Percentiles rank a stretch among this genome's conserved stretches.
These are phyloP conservation scores for Ormyrus labotus DNA, from an alignment of 2,888 invertebrate genomes.

Conservation along the genomic window DNA sequence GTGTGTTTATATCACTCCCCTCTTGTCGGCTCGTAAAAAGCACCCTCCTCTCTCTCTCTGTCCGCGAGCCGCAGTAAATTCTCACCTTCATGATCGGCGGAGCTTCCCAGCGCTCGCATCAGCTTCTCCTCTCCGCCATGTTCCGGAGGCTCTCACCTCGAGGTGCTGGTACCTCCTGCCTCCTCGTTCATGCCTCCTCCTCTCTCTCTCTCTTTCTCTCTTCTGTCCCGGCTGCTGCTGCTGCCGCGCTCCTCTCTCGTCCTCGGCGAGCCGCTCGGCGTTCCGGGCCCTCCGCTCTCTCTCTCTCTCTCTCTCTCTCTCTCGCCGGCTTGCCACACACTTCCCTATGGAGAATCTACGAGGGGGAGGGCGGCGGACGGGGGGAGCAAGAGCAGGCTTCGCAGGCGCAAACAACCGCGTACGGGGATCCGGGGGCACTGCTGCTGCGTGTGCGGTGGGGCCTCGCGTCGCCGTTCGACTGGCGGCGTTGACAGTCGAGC, in stretches of 20 bases:
- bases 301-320: background rate
- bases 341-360: too few relatives aligned
- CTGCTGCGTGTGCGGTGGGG: background rate
- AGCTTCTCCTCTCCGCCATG: conserved; percentile 18
- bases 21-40: too few relatives aligned
- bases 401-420: too few relatives aligned
- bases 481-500: conserved; percentile 10
- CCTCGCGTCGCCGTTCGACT: conserved; percentile 24
- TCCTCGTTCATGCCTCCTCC: background rate
- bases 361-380: background rate
- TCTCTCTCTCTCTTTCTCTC: conserved; percentile 1
- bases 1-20: too few relatives aligned
- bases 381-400: too few relatives aligned
- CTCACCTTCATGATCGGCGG: conserved; percentile 36
- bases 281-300: background rate
- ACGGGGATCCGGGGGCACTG: background rate
- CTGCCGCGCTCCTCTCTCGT: too few relatives aligned
- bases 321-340: background rate
- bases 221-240: background rate
- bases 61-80: too few relatives aligned
- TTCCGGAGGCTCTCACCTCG: conserved; percentile 13
- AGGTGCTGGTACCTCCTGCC: background rate
- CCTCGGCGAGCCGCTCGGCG: background rate
- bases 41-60: too few relatives aligned
- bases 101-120: background rate